Percentiles rank a stretch among this genome's conserved stretches.
phyloP scores from a whole-genome alignment of 1,140 invertebrate species.

The Solen grandis region DNA sequence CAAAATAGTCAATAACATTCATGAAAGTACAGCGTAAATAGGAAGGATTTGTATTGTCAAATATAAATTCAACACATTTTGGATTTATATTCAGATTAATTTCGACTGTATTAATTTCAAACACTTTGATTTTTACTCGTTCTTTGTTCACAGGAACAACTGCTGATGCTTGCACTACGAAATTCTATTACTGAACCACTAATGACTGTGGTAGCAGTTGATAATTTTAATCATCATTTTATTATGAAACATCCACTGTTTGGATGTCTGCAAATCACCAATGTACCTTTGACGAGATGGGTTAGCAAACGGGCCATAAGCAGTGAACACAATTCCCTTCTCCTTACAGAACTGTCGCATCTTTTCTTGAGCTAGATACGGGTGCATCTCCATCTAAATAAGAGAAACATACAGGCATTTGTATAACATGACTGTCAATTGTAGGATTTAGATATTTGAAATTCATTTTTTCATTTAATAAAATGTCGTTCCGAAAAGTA shows the following conservation, averaged over 20 bases:
- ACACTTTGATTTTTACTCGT: too few relatives aligned
- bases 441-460: neutral
- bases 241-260: neutral
- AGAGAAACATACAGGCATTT: neutral
- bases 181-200: neutral
- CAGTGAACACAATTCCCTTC: conserved; percentile 37
- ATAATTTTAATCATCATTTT: neutral
- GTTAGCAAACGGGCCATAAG: conserved; percentile 50
- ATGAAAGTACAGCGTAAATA: too few relatives aligned
- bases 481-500: neutral
- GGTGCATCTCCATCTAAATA: conserved; percentile 45
- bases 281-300: conserved; percentile 49
- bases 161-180: too few relatives aligned
- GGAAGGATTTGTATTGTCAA: too few relatives aligned
- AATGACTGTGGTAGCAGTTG: neutral
- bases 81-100: too few relatives aligned
- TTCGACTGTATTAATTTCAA: too few relatives aligned
- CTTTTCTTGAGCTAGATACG: conserved; percentile 40
- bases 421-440: neutral
- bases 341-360: conserved; percentile 37
- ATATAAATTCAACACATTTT: too few relatives aligned
- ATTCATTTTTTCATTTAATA: too few relatives aligned
- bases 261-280: neutral
- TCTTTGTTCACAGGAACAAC: too few relatives aligned
- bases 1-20: too few relatives aligned